Conservation (phyloP, 2,113 vertebrate genomes). For the Muscicapa adusta region DNA sequence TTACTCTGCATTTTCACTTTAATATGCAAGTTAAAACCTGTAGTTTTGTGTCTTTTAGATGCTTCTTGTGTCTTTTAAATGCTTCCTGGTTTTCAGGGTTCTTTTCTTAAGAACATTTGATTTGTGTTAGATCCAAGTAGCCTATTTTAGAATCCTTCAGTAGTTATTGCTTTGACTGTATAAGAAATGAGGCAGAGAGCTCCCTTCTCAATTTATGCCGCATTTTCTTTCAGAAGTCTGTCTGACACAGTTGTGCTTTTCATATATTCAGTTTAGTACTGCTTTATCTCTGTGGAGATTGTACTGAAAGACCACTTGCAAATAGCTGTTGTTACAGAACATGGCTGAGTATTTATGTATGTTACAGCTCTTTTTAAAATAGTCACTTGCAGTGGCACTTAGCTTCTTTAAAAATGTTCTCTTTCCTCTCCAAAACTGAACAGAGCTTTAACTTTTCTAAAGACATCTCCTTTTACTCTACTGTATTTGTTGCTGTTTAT, state of each 20-base stretch:
- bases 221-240: conserved; percentile 24
- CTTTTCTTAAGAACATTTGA: background rate
- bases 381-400: background rate
- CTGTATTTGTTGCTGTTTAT: background rate
- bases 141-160: background rate
- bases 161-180: background rate
- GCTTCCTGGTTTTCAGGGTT: background rate
- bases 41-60: background rate
- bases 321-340: conserved; percentile 5
- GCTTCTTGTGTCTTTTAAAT: background rate
- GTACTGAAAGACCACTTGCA: conserved; percentile 13
- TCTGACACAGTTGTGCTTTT: background rate
- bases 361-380: background rate
- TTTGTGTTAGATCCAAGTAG: background rate
- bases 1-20: background rate
- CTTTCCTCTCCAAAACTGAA: background rate
- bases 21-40: background rate
- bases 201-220: background rate
- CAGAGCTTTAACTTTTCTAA: background rate
- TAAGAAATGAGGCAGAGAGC: background rate
- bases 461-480: background rate
- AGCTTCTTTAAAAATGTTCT: background rate
- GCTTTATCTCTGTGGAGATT: background rate
- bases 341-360: background rate
- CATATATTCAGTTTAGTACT: background rate